A percentile compares a stretch with the other conserved stretches of the same genome.
These are phyloP conservation scores for Apocheima hispidaria DNA, from an alignment of 2,888 invertebrate species.

Conservation along the genomic window DNA sequence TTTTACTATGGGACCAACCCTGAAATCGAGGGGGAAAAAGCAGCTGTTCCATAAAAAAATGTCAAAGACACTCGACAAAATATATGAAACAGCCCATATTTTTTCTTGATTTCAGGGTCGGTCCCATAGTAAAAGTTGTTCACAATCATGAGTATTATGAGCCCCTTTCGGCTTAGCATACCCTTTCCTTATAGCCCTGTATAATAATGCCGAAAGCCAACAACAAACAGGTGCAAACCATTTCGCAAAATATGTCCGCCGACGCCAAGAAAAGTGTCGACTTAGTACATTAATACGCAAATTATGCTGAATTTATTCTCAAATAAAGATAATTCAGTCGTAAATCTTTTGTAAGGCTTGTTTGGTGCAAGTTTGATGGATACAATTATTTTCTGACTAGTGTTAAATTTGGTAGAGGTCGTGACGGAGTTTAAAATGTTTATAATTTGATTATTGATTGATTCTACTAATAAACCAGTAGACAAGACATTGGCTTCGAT, in stretches of 20 bases:
- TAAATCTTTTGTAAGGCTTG: slow-evolving; percentile 31
- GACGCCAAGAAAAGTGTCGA: slow-evolving; percentile 31
- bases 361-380: slow-evolving; percentile 39
- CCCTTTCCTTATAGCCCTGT: background rate
- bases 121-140: too few species aligned
- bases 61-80: too few species aligned
- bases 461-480: background rate
- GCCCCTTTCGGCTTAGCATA: too few species aligned
- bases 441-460: slow-evolving; percentile 12
- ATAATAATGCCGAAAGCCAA: background rate
- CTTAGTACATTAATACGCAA: slow-evolving; percentile 32
- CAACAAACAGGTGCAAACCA: slow-evolving; percentile 30
- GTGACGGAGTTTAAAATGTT: slow-evolving; percentile 16
- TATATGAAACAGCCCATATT: too few species aligned
- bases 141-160: too few species aligned
- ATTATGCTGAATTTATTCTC: slow-evolving; percentile 19
- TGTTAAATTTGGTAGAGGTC: slow-evolving; percentile 20
- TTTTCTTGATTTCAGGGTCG: too few species aligned
- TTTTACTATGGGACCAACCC: too few species aligned
- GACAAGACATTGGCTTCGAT: too few species aligned
- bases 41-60: too few species aligned
- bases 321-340: slow-evolving; percentile 35
- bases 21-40: too few species aligned
- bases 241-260: slow-evolving; percentile 35
- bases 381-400: slow-evolving; percentile 14